phyloP scores from a whole-genome alignment of 2,797 vertebrate species.

The Natrix natrix region DNA sequence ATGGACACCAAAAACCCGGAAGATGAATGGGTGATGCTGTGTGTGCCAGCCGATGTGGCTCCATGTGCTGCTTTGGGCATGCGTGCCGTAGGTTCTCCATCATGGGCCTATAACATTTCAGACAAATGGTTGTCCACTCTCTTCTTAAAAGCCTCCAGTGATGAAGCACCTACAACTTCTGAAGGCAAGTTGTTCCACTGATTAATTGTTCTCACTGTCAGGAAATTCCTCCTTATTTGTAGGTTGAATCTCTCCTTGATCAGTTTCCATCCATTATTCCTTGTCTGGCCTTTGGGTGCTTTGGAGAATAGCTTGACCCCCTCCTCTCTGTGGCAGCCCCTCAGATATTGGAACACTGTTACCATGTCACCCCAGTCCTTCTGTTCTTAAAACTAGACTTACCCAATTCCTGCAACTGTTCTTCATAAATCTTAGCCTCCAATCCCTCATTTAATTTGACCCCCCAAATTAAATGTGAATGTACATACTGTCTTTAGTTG shows the following conservation, averaged over 20 bases:
- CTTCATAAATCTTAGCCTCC: neutral
- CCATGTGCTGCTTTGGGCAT: too few relatives aligned
- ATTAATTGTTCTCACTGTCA: neutral
- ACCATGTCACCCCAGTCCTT: neutral
- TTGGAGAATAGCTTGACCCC: neutral
- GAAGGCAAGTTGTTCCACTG: neutral
- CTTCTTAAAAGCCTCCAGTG: neutral
- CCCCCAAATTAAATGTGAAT: neutral
- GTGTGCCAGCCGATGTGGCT: too few relatives aligned
- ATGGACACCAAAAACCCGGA: too few relatives aligned
- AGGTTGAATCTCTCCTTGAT: neutral
- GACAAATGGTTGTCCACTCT: neutral
- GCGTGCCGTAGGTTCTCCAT: too few relatives aligned
- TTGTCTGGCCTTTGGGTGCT: neutral
- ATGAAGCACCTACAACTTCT: neutral
- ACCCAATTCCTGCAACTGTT: neutral
- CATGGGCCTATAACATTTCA: neutral
- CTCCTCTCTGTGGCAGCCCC: neutral
- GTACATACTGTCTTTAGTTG: neutral
- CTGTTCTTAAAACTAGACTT: neutral
- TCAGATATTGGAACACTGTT: neutral
- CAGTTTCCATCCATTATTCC: neutral
- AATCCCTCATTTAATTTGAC: neutral
- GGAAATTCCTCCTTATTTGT: neutral
- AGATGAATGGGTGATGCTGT: too few relatives aligned